A percentile compares a stretch with the other conserved stretches of the same genome.
Conservation (phyloP, 2,888 invertebrate genomes). For the Glaucopsyche alexis region DNA sequence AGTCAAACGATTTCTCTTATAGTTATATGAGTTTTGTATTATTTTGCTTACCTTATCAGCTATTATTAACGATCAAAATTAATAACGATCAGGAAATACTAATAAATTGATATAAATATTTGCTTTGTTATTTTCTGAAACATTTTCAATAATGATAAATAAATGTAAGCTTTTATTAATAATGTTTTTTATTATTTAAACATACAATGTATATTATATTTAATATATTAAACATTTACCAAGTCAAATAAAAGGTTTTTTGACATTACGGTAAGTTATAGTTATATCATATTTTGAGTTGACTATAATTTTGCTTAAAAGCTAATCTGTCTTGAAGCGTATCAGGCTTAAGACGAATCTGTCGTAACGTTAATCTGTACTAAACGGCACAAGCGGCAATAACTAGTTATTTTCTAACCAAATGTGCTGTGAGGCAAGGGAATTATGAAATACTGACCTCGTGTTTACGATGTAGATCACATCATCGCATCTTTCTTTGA, state of each 20-base stretch:
- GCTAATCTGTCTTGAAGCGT: too few species aligned
- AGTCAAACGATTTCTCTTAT: background rate
- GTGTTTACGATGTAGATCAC: background rate
- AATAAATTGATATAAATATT: background rate
- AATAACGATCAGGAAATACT: background rate
- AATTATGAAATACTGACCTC: background rate
- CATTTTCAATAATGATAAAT: background rate
- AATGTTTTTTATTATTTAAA: too few species aligned
- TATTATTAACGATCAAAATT: background rate
- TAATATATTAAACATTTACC: too few species aligned
- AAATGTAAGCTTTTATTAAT: background rate
- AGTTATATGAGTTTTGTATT: background rate
- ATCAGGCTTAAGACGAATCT: too few species aligned
- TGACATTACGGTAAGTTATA: too few species aligned
- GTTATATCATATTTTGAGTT: too few species aligned
- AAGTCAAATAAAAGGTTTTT: too few species aligned
- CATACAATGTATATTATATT: too few species aligned
- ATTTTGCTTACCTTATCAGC: background rate
- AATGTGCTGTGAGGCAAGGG: background rate
- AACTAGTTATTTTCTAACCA: background rate
- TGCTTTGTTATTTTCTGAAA: background rate
- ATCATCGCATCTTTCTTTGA: background rate
- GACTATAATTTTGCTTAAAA: too few species aligned
- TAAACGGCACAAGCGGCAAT: too few species aligned
- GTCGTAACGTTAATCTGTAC: too few species aligned